Evolutionary conservation across 2,113 vertebrate species (phyloP).

Genomic region (Bombycilla garrulus): DNA sequence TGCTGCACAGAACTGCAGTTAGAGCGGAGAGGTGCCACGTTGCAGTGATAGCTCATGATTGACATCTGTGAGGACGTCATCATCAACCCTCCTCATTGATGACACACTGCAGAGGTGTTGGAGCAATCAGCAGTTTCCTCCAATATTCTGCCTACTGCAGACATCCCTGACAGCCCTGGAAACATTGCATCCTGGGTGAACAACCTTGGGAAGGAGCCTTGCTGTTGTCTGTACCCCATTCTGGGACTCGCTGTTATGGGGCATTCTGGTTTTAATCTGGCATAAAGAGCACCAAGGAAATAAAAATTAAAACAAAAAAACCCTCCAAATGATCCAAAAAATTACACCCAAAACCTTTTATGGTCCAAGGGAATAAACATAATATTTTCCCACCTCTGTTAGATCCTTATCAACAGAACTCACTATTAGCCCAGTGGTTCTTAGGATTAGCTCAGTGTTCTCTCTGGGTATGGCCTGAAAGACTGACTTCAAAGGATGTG

Average conservation of each 20-base stretch:
- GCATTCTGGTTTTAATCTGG: background rate
- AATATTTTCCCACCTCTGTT: background rate
- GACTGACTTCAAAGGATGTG: background rate
- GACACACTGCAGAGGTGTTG: background rate
- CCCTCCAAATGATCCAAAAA: fast-evolving
- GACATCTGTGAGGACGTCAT: background rate
- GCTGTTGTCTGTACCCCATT: background rate
- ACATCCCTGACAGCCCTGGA: background rate
- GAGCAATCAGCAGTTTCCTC: background rate
- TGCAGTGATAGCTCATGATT: background rate
- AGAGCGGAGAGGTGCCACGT: background rate
- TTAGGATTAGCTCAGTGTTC: background rate
- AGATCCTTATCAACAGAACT: background rate
- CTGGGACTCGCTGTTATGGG: constrained; percentile 53
- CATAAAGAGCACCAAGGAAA: constrained; percentile 52
- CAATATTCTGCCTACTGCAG: background rate
- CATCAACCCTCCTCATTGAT: background rate
- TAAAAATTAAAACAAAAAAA: background rate
- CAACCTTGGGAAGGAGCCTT: background rate
- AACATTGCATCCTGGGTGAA: background rate
- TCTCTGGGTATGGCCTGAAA: background rate
- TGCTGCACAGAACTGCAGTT: background rate
- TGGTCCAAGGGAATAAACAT: background rate
- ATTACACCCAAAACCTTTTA: background rate
- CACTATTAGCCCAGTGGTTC: background rate